A percentile compares a stretch with the other conserved stretches of the same genome.
Evolutionary conservation across 2,888 invertebrate genomes (phyloP).

Genomic region (Ennomos quercinarius): DNA sequence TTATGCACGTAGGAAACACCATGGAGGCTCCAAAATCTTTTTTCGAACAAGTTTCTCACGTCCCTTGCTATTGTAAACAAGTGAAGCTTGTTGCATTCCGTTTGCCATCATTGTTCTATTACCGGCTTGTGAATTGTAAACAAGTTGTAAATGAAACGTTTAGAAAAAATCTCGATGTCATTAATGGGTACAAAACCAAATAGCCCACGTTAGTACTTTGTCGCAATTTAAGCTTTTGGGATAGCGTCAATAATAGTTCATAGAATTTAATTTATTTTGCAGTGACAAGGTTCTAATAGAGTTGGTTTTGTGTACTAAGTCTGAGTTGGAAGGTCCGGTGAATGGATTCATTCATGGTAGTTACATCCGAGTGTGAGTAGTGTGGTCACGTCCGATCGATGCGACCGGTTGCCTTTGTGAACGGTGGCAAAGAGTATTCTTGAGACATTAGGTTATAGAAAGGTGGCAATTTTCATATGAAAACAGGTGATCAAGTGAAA

Average conservation of each 20-base stretch:
- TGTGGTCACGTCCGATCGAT: conserved; percentile 64
- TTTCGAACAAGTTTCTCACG: conserved; percentile 75
- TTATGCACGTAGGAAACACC: conserved; percentile 71
- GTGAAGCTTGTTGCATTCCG: conserved; percentile 74
- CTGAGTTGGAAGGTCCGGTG: conserved; percentile 37
- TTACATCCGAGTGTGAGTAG: conserved; percentile 54
- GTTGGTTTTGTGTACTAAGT: not conserved
- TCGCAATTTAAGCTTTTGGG: not conserved
- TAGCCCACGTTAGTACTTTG: conserved; percentile 1
- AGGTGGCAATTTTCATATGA: not conserved
- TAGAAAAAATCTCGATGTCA: conserved; percentile 54
- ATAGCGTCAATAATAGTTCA: conserved; percentile 3
- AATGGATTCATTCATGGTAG: conserved; percentile 59
- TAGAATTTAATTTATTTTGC: conserved; percentile 35
- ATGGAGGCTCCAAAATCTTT: conserved; percentile 19
- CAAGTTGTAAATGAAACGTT: conserved; percentile 63
- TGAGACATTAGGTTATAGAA: not conserved
- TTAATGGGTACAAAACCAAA: conserved; percentile 26
- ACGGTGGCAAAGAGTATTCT: conserved; percentile 45
- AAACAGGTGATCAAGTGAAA: too few relatives aligned
- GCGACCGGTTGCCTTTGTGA: conserved; percentile 59
- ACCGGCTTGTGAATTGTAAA: conserved; percentile 75
- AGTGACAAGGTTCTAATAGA: conserved; percentile 11
- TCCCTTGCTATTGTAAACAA: conserved; percentile 75
- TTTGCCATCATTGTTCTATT: conserved; percentile 77